Evolutionary conservation across 2,113 vertebrate genomes (phyloP), one percentile per base, ranked within the genome.

Genomic region (Lophura nycthemera): DNA sequence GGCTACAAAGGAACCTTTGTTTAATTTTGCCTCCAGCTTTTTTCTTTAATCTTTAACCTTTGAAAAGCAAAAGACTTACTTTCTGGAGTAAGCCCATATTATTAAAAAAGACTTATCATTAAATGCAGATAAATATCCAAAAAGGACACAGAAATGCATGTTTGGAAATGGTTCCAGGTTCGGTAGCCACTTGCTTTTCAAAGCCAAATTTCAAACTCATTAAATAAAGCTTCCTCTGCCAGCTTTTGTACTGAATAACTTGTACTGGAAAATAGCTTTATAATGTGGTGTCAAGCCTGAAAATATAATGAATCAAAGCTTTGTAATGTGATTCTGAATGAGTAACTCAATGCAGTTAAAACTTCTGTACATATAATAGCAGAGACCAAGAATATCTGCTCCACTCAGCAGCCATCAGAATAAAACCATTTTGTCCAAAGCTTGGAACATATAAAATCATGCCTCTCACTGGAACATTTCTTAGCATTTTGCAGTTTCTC

Each of bases 21-120:
- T 59, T 91, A 77, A 73, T 91, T 87, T 75, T 96, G 80, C 94
- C 66, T 91, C 72, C 70, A 82, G 89, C 47, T 71, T 73, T 82
- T 90, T 87, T 77, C 64, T 75, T 95, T 90, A 91, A 94, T 91
- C 96, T 96, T 97, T 96, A 96, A 95, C 70, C 65, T 97, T 88
- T 95, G 56, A 90, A 50, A 30, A 92, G 67, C 30, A 93, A 84
- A 93, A 83, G 67, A 92, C 45, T 87, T 74, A 79, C 42, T 95
- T 96, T 90, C 76, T 93, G 94, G 85, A 92, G 94, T 71, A 30
- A 79, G 32, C 83, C 75, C 73, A 94, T 73, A 38, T 32, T 70
- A 92, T 38, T 72, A 80, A 89, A 93, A 40, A 32, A 47, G 64
- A 65, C 29, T 87, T 52, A 50, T 76, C 93, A 82, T 84, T 86